Base-by-base conservation (phyloP, 2,888 invertebrate genomes). In the Papilio elwesi region DNA sequence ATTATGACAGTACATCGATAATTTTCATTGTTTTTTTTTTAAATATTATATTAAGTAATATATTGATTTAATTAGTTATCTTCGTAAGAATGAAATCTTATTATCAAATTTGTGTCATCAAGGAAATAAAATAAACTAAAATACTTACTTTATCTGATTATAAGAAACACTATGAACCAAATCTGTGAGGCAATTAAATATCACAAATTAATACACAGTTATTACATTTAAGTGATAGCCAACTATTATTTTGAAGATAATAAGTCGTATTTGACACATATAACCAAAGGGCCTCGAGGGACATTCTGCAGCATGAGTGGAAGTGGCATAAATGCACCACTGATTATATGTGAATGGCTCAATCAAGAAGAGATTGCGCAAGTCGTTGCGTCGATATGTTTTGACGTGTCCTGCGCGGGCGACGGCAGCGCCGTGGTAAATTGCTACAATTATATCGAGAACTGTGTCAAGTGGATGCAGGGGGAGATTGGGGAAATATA, bases 361-460 rank as follows among this genome's bases (percentile, higher is more conserved):
- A 90, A 92, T 92, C 89, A 86, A 76, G 82, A 78, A 82, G 80
- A 81, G 77, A 85, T 90, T 90, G 87, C 84, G 86, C 86, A 91
- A 90, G 36, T n/a, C 82, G 75, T 79, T 83, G 86, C 85, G 87
- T 85, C 87, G 88, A 91, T 91, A 86, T 91, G 90, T 92, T 90
- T 89, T 88, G 91, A 92, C 90, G 85, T 90, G 90, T 87, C 84
- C 85, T 82, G 83, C 81, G 76, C 81, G 74, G 76, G 78, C 82
- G 76, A 81, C 81, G 80, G 82, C 81, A 78, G 71, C 80, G 79
- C 81, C 82, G 83, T 80, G 80, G 86, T 84, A 87, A 91, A 92
- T 92, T 90, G 90, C 91, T 87, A 90, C 90, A 92, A 92, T 93
- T 92, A 92, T 87, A 86, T 81, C 81, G 76, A 83, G 86, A 92